Conservation (phyloP, 1,140 invertebrate species). For the Trichoplusia ni region DNA sequence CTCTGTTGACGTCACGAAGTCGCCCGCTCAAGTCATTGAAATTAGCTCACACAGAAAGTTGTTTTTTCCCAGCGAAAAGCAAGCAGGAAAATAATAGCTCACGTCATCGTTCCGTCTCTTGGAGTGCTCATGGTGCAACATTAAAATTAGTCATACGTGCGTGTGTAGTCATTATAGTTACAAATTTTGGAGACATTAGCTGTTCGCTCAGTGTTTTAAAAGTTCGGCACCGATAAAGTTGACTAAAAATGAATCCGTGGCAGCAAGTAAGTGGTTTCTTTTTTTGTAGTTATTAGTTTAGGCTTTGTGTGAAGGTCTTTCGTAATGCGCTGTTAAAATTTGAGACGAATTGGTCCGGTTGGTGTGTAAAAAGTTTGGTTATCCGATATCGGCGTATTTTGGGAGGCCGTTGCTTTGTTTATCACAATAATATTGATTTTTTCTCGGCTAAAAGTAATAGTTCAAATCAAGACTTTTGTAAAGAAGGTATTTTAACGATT, state of each 20-base stretch:
- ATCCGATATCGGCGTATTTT: not conserved
- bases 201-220: constrained; percentile 1
- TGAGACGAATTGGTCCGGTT: not conserved
- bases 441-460: not conserved
- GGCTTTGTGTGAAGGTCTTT: not conserved
- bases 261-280: constrained; percentile 8
- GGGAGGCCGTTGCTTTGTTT: constrained; percentile 1
- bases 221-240: not conserved
- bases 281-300: not conserved
- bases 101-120: constrained; percentile 4
- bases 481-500: too few species aligned
- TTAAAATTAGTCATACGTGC: constrained; percentile 6
- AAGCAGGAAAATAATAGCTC: not conserved
- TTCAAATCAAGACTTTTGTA: not conserved
- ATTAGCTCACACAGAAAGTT: not conserved
- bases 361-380: not conserved
- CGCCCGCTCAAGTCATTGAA: not conserved
- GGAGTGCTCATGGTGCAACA: constrained; percentile 18
- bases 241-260: constrained; percentile 19
- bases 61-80: constrained; percentile 2
- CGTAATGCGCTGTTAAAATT: not conserved
- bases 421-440: constrained; percentile 1
- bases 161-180: constrained; percentile 4
- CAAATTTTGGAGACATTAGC: not conserved
- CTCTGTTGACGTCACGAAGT: not conserved